Base-by-base conservation (phyloP, 2,113 vertebrate species). In the Siniperca knerii region DNA sequence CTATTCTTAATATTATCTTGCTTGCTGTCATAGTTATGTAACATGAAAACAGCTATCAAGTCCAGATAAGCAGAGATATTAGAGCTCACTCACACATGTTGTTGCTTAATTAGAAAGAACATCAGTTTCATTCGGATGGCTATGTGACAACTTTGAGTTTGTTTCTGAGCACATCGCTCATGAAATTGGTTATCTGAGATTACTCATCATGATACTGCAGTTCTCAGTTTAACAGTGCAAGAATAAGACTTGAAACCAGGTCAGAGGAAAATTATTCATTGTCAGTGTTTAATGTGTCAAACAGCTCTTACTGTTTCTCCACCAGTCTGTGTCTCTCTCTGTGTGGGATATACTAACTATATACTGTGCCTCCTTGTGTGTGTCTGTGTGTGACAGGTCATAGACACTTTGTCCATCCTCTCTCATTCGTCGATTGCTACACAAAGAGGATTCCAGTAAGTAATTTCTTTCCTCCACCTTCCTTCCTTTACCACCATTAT, bases 341-440 rank as follows among this genome's bases (percentile, higher is more conserved):
- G 1, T 10, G 3, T 2, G 15, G 0, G 0, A 40, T 16, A 48
- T 10, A 25, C 9, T 46, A 46, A 46, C 46, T 13, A 3, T 46
- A 46, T 46, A 46, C 44, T 46, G 11, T 46, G 12, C 11, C 67
- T 72, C 42, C 42, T 44, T 71, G 29, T 74, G 42, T 73, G 54
- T 88, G 8, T 85, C 15, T 84, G 9, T 82, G 57, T 60, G 0
- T 83, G 35, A 4, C 87, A 98, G 97, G 97, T 98, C 50, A 96
- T 98, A 35, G 93, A 95, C 67, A 97, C 97, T 0, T 62, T 98
- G 93, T 98, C 97, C 1, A 94, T 95, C 44, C 92, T 98, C 72
- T 97, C 97, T 54, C 96, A 96, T 91, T 96, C 96, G 0, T 60
- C 89, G 0, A 89, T 96, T 5, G 95, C 97, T 12, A 88, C 91